Base-by-base conservation (phyloP, 2,888 invertebrate genomes). In the Hypsopygia costalis region DNA sequence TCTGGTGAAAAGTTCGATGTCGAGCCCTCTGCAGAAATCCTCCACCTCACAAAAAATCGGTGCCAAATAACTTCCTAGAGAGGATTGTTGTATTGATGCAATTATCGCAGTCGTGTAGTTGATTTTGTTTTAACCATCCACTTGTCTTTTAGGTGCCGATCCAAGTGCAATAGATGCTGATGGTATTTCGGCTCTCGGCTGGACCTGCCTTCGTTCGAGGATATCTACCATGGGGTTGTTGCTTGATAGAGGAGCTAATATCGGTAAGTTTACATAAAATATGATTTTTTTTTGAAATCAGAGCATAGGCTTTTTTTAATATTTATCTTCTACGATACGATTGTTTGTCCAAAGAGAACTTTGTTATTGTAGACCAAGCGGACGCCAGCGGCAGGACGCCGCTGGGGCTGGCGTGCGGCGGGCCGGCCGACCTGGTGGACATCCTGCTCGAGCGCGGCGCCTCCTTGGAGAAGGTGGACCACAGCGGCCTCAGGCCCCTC, bases 371-470 rank as follows among this genome's bases (percentile, higher is more conserved):
- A 88, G 88, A 88, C 62, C 95, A 95, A 70, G 92, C 94, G 3
- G 98, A 98, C 63, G 93, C 93, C 52, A 94, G 93, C 43, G 98
- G 98, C 0, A 91, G 98, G 40, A 97, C 97, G 0, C 96, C 98
- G 0, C 87, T 98, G n/a, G 98, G 98, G 65, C 89, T 98, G 46
- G 97, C 98, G 0, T 89, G 89, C 38, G 91, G 93, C 41, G 93
- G 93, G 0, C 93, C 94, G 36, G 92, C 93, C 8, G 91, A 91
- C 22, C 72, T 94, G 52, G 95, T 95, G 0, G 94, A 98, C 70
- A 90, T 95, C 47, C 76, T 98, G 43, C 86, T 98, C 41, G 98
- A 98, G 55, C 92, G 94, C 60, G 98, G 97, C 8, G 97, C 97
- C 1, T 92, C 95, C 20, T 91, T 98, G 40, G 98, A 98, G 67